These are phyloP conservation scores for Bimastos eiseni DNA, from an alignment of 2,888 invertebrate species.

Conservation along the genomic window DNA sequence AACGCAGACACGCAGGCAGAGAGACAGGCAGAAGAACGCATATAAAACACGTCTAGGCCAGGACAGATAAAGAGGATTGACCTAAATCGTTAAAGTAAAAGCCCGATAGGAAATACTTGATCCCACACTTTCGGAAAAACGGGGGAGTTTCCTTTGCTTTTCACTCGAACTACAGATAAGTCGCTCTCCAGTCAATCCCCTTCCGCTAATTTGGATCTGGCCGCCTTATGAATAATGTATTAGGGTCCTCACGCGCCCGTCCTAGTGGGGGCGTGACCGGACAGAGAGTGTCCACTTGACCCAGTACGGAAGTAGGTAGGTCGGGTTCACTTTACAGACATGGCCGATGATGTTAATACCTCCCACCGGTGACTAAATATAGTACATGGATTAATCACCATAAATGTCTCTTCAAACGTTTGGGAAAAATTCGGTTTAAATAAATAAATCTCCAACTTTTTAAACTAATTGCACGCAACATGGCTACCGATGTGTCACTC, in stretches of 20 bases:
- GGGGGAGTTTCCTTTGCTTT: neutral
- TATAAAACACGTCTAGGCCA: neutral
- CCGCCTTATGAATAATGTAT: neutral
- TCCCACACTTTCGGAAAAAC: neutral
- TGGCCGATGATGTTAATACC: neutral
- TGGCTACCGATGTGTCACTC: neutral
- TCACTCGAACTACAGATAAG: neutral
- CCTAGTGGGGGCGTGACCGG: neutral
- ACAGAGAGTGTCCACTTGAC: neutral
- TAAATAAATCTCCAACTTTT: neutral
- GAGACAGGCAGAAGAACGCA: neutral
- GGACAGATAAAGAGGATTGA: neutral
- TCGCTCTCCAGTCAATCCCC: neutral
- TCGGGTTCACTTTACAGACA: neutral
- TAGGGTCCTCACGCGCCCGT: neutral
- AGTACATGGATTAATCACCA: neutral
- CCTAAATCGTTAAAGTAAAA: neutral
- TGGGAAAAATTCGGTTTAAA: neutral
- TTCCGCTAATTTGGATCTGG: slow-evolving; percentile 2
- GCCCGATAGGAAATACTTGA: neutral
- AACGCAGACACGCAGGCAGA: neutral
- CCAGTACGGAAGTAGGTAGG: too few species aligned
- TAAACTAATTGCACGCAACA: neutral
- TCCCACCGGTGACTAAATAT: neutral
- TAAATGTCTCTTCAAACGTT: neutral